Conservation (phyloP, 2,888 invertebrate genomes). For the Plagodis pulveraria region DNA sequence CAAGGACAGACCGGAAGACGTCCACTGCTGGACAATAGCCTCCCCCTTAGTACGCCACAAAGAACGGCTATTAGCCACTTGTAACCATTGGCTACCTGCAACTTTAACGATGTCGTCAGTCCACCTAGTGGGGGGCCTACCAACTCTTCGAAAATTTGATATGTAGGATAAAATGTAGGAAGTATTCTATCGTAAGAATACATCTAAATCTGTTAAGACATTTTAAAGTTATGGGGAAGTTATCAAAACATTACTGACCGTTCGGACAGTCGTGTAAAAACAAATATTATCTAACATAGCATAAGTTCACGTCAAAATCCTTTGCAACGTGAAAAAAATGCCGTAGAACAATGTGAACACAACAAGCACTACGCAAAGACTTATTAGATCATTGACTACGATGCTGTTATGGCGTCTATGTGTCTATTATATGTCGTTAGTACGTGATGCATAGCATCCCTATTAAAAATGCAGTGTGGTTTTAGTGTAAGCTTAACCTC, state of each 20-base stretch:
- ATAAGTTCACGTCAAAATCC: slow-evolving; percentile 11
- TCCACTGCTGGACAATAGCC: no score
- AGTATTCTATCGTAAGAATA: no score
- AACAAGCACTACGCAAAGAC: slow-evolving; percentile 59
- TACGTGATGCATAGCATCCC: slow-evolving; percentile 50
- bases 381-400: slow-evolving; percentile 77
- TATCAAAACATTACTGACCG: no score
- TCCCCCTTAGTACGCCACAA: no score
- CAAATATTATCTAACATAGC: not conserved
- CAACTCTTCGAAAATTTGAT: no score
- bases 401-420: slow-evolving; percentile 63
- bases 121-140: no score
- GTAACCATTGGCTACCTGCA: no score
- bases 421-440: slow-evolving; percentile 63
- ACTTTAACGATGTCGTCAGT: no score
- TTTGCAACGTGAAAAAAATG: no score
- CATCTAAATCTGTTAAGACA: not conserved
- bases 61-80: no score
- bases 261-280: not conserved
- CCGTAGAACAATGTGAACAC: slow-evolving; percentile 41
- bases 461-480: slow-evolving; percentile 29
- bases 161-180: no score
- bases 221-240: not conserved
- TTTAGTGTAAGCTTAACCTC: slow-evolving; percentile 24
- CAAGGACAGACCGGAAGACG: no score